Evolutionary conservation across 2,797 vertebrate genomes (phyloP).

Genomic region (Poecile montanus): DNA sequence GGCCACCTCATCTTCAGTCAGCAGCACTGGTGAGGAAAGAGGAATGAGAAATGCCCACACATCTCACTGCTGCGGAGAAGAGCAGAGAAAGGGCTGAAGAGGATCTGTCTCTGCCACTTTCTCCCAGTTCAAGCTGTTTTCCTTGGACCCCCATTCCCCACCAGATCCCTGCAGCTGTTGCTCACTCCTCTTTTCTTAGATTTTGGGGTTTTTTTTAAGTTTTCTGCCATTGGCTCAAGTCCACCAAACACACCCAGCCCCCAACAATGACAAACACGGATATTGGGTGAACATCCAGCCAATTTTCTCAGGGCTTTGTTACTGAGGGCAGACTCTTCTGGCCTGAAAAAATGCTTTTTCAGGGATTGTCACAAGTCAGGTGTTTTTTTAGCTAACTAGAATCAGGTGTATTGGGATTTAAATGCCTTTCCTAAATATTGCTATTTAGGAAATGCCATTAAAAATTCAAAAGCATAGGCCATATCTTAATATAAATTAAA

Average conservation of each 20-base stretch:
- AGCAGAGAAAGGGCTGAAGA: neutral
- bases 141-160: neutral
- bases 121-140: neutral
- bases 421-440: neutral
- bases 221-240: neutral
- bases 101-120: neutral
- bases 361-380: neutral
- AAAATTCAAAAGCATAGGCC: neutral
- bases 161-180: neutral
- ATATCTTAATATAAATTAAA: neutral
- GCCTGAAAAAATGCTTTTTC: neutral
- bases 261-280: accelerated
- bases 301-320: neutral
- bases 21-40: neutral
- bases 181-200: neutral
- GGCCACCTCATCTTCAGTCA: neutral
- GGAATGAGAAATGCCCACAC: neutral
- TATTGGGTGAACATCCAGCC: neutral
- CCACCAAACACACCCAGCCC: neutral
- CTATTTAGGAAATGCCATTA: neutral
- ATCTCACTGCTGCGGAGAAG: neutral
- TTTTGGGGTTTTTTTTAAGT: neutral
- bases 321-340: neutral
- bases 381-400: neutral
- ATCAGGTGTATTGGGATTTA: neutral